Evolutionary conservation across 2,888 invertebrate genomes (phyloP), one percentile per base, ranked within the genome.

Genomic region (Orthosia incerta): DNA sequence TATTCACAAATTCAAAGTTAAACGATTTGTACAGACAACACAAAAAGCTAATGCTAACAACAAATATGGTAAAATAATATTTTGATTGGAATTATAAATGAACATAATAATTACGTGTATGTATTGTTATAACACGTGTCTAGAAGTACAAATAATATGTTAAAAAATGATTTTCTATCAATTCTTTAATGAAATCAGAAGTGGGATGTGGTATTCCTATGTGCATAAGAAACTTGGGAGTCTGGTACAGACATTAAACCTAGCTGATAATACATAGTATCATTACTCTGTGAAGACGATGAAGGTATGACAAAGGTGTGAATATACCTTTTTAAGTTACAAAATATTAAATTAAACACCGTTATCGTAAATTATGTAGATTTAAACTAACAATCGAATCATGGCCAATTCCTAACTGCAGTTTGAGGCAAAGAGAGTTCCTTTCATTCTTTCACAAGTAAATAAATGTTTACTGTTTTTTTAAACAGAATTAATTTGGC

Each of bases 1-100:
- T 77, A 70, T 59, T 51, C 39, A 69, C 61, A 77, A 73, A 82
- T 64, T 81, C 48, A 39, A 70, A 73, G 66, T 69, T 76, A 61
- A 80, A 74, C 46, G 51, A 60, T 76, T 80, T 74, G 72, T 63
- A 71, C 18, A 31, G 50, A 26, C 48, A 69, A 75, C 56, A 69
- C 57, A 75, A 75, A 71, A 82, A 62, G 48, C 56, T 61, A 78
- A 81, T 61, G 60, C 67, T 55, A 68, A 74, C 20, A 73, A 53
- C 55, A 59, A 80, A 81, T 67, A 82, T 26, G 11, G 23, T 64
- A 63, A 26, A 12, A 63, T 51, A 67, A 82, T 70, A 73, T 60
- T 74, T 67, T 78, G 63, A 78, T 67, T 55, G 51, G 56, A 57
- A 73, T 77, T 56, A 61, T 53, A 67, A 53, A 71, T 71, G 16